Conservation (phyloP, 2,888 invertebrate genomes). For the Yponomeuta cagnagella region DNA sequence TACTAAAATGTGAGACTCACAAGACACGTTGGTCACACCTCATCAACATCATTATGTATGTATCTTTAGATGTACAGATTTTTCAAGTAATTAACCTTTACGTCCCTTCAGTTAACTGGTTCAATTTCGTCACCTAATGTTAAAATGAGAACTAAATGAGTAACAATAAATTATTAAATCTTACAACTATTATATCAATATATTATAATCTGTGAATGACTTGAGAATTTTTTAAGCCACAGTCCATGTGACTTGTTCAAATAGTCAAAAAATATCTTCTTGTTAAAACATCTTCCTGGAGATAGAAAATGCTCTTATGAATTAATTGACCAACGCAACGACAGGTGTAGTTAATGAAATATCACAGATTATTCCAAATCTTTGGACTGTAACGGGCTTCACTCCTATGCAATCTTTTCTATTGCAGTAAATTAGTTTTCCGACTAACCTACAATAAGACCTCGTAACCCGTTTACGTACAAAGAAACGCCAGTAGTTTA, state of each 20-base stretch:
- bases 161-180: constrained; percentile 75
- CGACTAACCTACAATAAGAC: constrained; percentile 52
- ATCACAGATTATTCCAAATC: constrained; percentile 75
- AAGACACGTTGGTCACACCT: constrained; percentile 65
- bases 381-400: constrained; percentile 74
- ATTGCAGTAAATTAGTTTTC: constrained; percentile 54
- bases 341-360: constrained; percentile 71
- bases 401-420: constrained; percentile 35
- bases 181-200: constrained; percentile 65
- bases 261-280: constrained; percentile 77
- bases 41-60: constrained; percentile 42
- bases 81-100: constrained; percentile 70
- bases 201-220: constrained; percentile 67
- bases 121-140: constrained; percentile 72
- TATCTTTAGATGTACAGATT: constrained; percentile 31
- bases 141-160: constrained; percentile 73
- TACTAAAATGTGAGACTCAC: constrained; percentile 51
- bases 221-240: constrained; percentile 64
- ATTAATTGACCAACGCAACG: constrained; percentile 75
- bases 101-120: constrained; percentile 68
- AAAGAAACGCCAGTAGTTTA: constrained; percentile 63
- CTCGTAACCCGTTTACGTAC: constrained; percentile 66
- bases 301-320: constrained; percentile 61
- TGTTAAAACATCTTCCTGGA: constrained; percentile 61
- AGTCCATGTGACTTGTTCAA: constrained; percentile 70